These are phyloP conservation scores for Proterorhinus semilunaris DNA, from an alignment of 2,113 vertebrate genomes.

Conservation along the genomic window DNA sequence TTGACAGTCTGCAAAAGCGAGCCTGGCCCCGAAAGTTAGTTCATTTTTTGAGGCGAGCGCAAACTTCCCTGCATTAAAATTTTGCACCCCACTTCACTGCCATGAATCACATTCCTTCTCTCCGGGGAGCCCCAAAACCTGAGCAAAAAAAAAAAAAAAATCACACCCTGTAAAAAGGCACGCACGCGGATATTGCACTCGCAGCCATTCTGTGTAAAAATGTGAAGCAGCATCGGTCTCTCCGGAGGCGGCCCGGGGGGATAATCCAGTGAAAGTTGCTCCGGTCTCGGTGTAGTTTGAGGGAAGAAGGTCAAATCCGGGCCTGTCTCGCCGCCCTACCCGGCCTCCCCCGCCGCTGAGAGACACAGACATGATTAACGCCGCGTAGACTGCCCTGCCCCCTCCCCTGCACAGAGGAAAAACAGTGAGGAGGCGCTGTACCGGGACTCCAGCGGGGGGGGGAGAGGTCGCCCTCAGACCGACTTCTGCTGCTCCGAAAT, in stretches of 20 bases:
- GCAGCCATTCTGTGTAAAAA: slow-evolving; percentile 50
- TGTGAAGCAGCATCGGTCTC: slow-evolving; percentile 36
- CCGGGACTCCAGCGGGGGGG: slow-evolving; percentile 41
- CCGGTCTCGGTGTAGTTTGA: slow-evolving; percentile 25
- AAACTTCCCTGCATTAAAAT: slow-evolving; percentile 46
- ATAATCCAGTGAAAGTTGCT: slow-evolving; percentile 47
- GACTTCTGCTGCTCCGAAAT: slow-evolving; percentile 27
- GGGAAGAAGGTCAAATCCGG: slow-evolving; percentile 63
- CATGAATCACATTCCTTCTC: slow-evolving; percentile 25
- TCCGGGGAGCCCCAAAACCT: slow-evolving; percentile 38
- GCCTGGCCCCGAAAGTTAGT: background rate
- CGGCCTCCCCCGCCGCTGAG: slow-evolving; percentile 46
- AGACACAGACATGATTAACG: slow-evolving; percentile 70
- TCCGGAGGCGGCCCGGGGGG: slow-evolving; percentile 33
- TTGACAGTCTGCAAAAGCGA: background rate
- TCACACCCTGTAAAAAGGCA: slow-evolving; percentile 27
- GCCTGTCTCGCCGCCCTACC: slow-evolving; percentile 24
- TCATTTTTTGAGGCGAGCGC: background rate
- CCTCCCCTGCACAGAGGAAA: slow-evolving; percentile 34
- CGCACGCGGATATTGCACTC: slow-evolving; percentile 54
- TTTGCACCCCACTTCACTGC: slow-evolving; percentile 21
- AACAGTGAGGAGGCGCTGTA: slow-evolving; percentile 50
- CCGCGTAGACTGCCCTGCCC: slow-evolving; percentile 54
- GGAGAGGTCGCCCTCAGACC: slow-evolving; percentile 47
- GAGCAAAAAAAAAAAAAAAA: slow-evolving; percentile 32